Evolutionary conservation across 1,140 invertebrate species (phyloP).

Genomic region (Musca vetustissima): DNA sequence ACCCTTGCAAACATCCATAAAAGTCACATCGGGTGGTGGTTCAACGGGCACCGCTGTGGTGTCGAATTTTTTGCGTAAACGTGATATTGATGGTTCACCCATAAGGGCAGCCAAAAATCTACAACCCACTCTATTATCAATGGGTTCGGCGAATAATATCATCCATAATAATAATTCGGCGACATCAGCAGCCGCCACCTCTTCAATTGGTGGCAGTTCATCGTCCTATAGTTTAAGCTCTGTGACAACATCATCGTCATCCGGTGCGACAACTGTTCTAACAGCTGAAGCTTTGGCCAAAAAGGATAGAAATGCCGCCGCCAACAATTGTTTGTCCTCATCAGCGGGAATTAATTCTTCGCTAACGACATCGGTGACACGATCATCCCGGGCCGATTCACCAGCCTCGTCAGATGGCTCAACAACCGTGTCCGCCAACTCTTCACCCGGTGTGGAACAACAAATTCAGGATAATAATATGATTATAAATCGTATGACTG

Average conservation of each 20-base stretch:
- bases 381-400: constrained; percentile 49
- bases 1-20: constrained; percentile 51
- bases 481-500: constrained; percentile 37
- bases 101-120: constrained; percentile 63
- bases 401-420: constrained; percentile 63
- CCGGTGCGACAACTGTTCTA: constrained; percentile 9
- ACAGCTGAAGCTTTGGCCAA: constrained; percentile 49
- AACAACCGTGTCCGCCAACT: constrained; percentile 77
- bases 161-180: constrained; percentile 39
- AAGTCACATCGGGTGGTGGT: constrained; percentile 39
- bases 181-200: constrained; percentile 30
- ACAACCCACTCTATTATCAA: constrained; percentile 60
- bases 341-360: no score
- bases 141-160: constrained; percentile 38
- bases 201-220: constrained; percentile 39
- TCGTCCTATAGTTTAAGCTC: constrained; percentile 27
- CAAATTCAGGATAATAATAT: constrained; percentile 61
- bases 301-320: constrained; percentile 44
- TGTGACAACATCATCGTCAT: constrained; percentile 5
- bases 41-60: constrained; percentile 31
- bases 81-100: constrained; percentile 62
- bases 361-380: constrained; percentile 49
- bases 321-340: not conserved
- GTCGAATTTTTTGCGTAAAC: constrained; percentile 49
- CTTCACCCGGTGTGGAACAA: constrained; percentile 70